These are phyloP conservation scores for Buphagus erythrorhynchus DNA, from an alignment of 2,797 vertebrate species.

Conservation along the genomic window DNA sequence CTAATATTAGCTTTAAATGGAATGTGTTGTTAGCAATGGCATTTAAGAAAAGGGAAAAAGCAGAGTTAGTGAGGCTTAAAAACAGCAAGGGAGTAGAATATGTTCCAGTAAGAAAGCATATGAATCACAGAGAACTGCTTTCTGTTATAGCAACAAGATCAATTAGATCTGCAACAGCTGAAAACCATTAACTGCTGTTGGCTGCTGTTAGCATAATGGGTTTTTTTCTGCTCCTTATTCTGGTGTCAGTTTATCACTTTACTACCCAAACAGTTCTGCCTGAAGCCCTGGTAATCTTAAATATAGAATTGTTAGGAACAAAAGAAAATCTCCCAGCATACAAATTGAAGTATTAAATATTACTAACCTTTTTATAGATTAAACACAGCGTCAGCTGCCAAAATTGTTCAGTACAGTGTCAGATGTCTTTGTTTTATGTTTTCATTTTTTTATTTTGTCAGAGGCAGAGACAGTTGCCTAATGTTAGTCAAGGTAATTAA, in stretches of 20 bases:
- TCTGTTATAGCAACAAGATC: conserved; percentile 60
- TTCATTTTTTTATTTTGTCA: not conserved
- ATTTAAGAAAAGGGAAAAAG: conserved; percentile 62
- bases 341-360: conserved; percentile 66
- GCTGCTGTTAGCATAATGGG: conserved; percentile 41
- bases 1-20: conserved; percentile 68
- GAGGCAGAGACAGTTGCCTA: not conserved
- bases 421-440: conserved; percentile 27
- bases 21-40: conserved; percentile 49
- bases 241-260: conserved; percentile 54
- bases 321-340: conserved; percentile 57
- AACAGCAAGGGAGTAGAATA: conserved; percentile 43
- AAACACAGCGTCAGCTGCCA: conserved; percentile 43
- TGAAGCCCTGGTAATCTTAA: conserved; percentile 57
- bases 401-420: not conserved
- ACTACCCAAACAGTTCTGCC: conserved; percentile 61
- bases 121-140: conserved; percentile 60
- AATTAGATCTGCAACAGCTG: conserved; percentile 58
- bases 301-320: conserved; percentile 57
- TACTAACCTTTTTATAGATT: conserved; percentile 57
- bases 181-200: conserved; percentile 63
- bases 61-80: conserved; percentile 51
- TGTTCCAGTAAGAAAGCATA: conserved; percentile 34
- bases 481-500: not conserved
- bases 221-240: conserved; percentile 34